A percentile compares a stretch with the other conserved stretches of the same genome.
Evolutionary conservation across 2,797 vertebrate genomes (phyloP).

Genomic region (Valencia hispanica): DNA sequence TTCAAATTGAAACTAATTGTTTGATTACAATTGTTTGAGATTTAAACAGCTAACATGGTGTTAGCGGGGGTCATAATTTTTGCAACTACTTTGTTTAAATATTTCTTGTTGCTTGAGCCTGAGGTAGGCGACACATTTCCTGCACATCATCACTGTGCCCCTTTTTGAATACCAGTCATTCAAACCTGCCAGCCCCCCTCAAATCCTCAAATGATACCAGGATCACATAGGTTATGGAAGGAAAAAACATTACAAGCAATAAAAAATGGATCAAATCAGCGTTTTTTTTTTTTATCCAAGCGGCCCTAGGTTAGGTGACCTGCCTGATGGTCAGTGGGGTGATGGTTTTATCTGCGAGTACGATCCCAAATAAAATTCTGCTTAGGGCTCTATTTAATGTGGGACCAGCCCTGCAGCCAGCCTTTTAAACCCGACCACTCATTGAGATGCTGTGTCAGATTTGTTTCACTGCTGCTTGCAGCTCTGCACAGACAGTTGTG

Average conservation of each 20-base stretch:
- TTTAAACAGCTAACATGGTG: not conserved
- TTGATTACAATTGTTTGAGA: not conserved
- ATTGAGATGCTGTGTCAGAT: constrained; percentile 70
- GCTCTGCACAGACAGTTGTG: constrained; percentile 32
- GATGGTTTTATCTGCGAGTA: not conserved
- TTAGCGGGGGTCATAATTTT: not conserved
- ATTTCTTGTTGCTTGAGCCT: not conserved
- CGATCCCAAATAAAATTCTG: not conserved
- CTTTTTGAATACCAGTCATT: not conserved
- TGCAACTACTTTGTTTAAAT: not conserved
- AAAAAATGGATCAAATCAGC: not conserved
- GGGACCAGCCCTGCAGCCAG: not conserved
- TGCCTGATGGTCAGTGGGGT: not conserved
- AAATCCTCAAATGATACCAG: not conserved
- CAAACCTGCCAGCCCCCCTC: not conserved
- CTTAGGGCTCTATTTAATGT: not conserved
- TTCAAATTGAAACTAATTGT: not conserved
- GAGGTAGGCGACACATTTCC: not conserved
- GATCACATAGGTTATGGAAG: too few relatives aligned
- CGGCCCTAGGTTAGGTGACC: too few relatives aligned
- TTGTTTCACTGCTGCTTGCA: constrained; percentile 65
- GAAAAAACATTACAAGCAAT: too few relatives aligned
- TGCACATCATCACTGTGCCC: not conserved
- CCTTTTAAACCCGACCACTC: constrained; percentile 16
- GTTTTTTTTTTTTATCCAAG: not conserved